Percentiles rank a stretch among this genome's conserved stretches.
phyloP scores from a whole-genome alignment of 2,888 invertebrate species.

The Synanthedon vespiformis region DNA sequence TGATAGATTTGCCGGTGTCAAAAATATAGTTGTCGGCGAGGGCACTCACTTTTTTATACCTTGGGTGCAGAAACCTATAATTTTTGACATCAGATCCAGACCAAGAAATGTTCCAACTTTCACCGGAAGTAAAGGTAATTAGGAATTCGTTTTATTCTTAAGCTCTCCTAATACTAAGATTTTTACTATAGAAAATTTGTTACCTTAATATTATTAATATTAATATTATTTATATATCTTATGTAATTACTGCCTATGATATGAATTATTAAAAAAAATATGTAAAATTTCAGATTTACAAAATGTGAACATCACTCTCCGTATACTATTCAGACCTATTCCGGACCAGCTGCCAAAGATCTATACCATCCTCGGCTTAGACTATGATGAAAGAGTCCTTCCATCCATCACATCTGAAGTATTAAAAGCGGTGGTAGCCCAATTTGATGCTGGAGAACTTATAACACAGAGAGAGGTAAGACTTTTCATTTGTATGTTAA shows the following conservation, averaged over 20 bases:
- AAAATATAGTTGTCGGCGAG: constrained; percentile 92
- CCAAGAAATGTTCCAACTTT: constrained; percentile 97
- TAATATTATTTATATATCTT: too few species aligned
- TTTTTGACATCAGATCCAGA: constrained; percentile 96
- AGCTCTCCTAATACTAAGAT: background rate
- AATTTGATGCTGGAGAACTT: constrained; percentile 98
- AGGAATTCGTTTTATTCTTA: background rate
- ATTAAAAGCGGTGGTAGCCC: constrained; percentile 97
- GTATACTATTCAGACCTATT: constrained; percentile 95
- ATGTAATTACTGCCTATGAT: too few species aligned
- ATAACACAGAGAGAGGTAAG: constrained; percentile 97
- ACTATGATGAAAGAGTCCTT: constrained; percentile 98
- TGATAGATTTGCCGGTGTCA: constrained; percentile 96
- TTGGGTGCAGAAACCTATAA: constrained; percentile 98
- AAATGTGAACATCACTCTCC: constrained; percentile 98
- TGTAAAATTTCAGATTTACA: constrained; percentile 84
- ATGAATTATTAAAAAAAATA: too few species aligned
- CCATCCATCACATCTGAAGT: constrained; percentile 99
- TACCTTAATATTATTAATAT: background rate
- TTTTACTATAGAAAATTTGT: background rate
- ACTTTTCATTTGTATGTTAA: background rate
- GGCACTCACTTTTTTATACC: constrained; percentile 99
- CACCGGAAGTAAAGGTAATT: constrained; percentile 94
- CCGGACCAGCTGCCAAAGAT: constrained; percentile 95
- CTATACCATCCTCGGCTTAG: constrained; percentile 94